Evolutionary conservation across 2,113 vertebrate species (phyloP).

Genomic region (Pomatostomus ruficeps): DNA sequence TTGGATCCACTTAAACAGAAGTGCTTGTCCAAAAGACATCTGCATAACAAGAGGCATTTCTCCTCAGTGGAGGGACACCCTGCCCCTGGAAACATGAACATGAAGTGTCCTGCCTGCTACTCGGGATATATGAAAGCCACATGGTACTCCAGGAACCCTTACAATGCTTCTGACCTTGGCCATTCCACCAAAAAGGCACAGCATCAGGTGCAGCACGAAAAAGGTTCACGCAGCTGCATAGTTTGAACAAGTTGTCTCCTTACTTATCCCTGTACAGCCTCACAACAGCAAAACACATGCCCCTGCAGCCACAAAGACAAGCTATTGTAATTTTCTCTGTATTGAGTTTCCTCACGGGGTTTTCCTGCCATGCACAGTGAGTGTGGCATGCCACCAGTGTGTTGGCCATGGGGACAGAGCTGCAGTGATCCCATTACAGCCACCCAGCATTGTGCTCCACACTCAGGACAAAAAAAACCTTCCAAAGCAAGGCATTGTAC

Average conservation of each 20-base stretch:
- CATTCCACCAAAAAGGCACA: fast-evolving
- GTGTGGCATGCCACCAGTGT: fast-evolving
- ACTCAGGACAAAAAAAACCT: not conserved
- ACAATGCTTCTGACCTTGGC: not conserved
- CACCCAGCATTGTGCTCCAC: fast-evolving
- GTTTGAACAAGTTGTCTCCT: slow-evolving; percentile 9
- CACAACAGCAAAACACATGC: not conserved
- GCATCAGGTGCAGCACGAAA: not conserved
- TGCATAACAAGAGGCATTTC: not conserved
- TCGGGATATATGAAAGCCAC: not conserved
- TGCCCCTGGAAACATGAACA: not conserved
- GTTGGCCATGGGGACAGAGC: not conserved
- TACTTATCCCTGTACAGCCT: not conserved
- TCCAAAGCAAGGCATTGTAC: fast-evolving
- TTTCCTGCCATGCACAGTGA: not conserved
- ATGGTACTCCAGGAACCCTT: not conserved
- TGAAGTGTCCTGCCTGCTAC: fast-evolving
- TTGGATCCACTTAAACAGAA: not conserved
- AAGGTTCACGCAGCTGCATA: not conserved
- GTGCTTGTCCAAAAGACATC: not conserved
- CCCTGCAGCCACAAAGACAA: not conserved
- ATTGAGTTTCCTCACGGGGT: not conserved
- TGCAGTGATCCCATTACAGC: not conserved
- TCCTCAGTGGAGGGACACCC: not conserved
- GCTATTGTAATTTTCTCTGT: not conserved